Conservation (phyloP, 2,113 vertebrate genomes). For the Channa maculata region DNA sequence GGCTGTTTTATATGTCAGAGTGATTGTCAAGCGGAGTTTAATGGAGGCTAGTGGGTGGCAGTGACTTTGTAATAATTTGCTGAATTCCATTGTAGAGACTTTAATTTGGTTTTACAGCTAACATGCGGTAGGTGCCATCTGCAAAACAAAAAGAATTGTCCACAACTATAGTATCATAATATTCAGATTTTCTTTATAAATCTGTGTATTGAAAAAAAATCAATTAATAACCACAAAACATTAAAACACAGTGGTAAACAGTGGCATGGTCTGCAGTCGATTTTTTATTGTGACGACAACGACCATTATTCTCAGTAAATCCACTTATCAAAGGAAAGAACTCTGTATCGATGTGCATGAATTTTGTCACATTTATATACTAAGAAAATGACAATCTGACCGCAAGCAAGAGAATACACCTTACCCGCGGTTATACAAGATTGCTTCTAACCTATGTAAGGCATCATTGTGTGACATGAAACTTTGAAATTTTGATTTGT, state of each 20-base stretch:
- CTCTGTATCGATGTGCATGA: too few relatives aligned
- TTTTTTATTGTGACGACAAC: neutral
- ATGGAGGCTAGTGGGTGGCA: constrained; percentile 47
- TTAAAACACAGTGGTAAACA: neutral
- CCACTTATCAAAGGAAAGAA: too few relatives aligned
- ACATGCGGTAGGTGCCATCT: neutral
- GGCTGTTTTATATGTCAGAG: constrained; percentile 51
- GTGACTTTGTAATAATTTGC: constrained; percentile 49
- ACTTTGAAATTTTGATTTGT: neutral
- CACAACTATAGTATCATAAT: neutral
- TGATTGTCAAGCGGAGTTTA: constrained; percentile 55
- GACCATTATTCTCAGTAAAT: too few relatives aligned
- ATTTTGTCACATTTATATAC: too few relatives aligned
- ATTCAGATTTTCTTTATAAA: neutral
- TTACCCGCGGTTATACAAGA: neutral
- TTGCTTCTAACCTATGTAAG: too few relatives aligned
- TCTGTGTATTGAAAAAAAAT: neutral
- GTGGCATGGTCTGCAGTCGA: neutral
- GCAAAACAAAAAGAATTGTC: constrained; percentile 4
- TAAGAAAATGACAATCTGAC: too few relatives aligned
- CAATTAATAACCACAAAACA: constrained; percentile 1
- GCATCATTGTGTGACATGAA: too few relatives aligned
- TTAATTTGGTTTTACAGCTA: constrained; percentile 29
- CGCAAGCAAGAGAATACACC: neutral
- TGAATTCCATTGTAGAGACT: constrained; percentile 36